Percentiles rank a stretch among this genome's conserved stretches.
phyloP scores from a whole-genome alignment of 2,797 vertebrate species.

The Arnoldichthys spilopterus region DNA sequence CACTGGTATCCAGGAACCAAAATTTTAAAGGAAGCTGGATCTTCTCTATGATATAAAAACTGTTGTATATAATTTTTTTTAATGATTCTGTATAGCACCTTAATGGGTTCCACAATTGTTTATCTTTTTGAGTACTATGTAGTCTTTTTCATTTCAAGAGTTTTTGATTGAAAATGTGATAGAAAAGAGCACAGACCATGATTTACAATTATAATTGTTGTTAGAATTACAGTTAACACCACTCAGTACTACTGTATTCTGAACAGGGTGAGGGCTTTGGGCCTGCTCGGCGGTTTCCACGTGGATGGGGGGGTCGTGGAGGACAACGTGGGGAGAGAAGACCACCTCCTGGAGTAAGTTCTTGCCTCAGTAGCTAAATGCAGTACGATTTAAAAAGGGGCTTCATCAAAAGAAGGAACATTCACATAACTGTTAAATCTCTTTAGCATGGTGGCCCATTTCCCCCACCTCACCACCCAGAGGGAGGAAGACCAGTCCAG shows the following conservation, averaged over 20 bases:
- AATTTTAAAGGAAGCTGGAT: not conserved
- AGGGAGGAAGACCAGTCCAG: constrained; percentile 31
- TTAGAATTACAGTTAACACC: not conserved
- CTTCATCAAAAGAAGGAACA: not conserved
- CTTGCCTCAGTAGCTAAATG: not conserved
- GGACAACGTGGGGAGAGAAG: not conserved
- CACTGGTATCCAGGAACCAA: not conserved
- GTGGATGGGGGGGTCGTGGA: not conserved
- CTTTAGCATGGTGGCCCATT: not conserved
- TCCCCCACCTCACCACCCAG: not conserved
- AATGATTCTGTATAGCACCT: too few species aligned
- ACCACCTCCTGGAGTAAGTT: not conserved
- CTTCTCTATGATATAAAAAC: too few species aligned
- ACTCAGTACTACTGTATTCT: not conserved
- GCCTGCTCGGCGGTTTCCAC: not conserved
- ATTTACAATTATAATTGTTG: too few species aligned
- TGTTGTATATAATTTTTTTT: too few species aligned
- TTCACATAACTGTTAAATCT: not conserved
- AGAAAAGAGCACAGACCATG: too few species aligned
- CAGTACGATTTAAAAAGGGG: not conserved
- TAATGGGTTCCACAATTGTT: too few species aligned
- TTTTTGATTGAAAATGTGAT: too few species aligned
- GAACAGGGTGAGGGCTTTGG: not conserved
- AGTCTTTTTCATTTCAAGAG: too few species aligned
- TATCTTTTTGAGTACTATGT: too few species aligned